Percentiles rank a stretch among this genome's conserved stretches.
These are phyloP conservation scores for Flabesymbios commensalis DNA, from an alignment of 2,888 invertebrate species.

Conservation along the genomic window DNA sequence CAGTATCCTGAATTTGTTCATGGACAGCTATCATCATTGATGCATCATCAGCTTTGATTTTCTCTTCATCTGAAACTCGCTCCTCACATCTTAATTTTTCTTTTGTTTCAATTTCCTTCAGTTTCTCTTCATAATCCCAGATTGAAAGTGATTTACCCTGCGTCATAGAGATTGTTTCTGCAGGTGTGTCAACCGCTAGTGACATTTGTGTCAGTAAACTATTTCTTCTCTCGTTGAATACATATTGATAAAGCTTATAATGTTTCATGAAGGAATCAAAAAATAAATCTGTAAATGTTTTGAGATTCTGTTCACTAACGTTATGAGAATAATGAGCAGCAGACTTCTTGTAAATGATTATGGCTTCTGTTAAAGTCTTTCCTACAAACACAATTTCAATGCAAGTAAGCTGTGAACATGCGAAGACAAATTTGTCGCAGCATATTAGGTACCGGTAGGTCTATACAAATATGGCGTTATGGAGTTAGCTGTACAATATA, in stretches of 20 bases:
- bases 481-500: too few species aligned
- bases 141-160: constrained; percentile 39
- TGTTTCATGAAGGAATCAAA: constrained; percentile 49
- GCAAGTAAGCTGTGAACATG: too few species aligned
- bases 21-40: too few species aligned
- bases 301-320: constrained; percentile 43
- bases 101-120: constrained; percentile 40
- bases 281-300: constrained; percentile 47
- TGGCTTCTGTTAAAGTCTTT: constrained; percentile 39
- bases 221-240: constrained; percentile 40
- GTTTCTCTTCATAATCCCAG: constrained; percentile 48
- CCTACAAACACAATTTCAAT: constrained; percentile 25
- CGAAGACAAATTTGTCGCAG: too few species aligned
- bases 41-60: too few species aligned
- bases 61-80: too few species aligned
- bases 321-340: constrained; percentile 27
- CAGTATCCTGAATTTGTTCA: too few species aligned
- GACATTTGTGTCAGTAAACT: constrained; percentile 31
- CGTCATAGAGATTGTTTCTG: constrained; percentile 32
- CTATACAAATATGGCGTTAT: too few species aligned
- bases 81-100: too few species aligned
- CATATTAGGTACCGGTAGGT: too few species aligned
- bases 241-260: constrained; percentile 50
- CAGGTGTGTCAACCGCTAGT: constrained; percentile 36
- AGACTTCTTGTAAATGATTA: constrained; percentile 39